These are phyloP conservation scores for Dasyprocta punctata DNA, from an alignment of 2,113 vertebrate genomes.

Conservation along the genomic window DNA sequence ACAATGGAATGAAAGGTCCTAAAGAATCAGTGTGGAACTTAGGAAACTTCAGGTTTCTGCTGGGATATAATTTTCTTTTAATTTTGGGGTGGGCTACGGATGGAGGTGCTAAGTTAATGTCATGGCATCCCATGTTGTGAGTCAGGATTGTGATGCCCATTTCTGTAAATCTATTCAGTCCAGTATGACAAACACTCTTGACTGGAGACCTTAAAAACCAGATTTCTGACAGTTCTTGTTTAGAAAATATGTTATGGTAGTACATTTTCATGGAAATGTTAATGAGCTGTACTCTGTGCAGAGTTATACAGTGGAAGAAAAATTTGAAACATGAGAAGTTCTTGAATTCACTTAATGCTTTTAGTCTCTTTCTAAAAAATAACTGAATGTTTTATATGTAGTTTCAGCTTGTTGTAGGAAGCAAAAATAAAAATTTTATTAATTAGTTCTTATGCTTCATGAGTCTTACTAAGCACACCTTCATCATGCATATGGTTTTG, in stretches of 20 bases:
- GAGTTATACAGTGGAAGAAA: not conserved
- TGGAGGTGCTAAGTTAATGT: not conserved
- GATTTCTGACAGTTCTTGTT: not conserved
- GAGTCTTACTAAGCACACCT: not conserved
- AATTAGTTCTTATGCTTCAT: not conserved
- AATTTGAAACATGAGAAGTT: no score
- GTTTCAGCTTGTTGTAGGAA: fast-evolving
- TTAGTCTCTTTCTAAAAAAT: not conserved
- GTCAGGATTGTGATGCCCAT: not conserved
- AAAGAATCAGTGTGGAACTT: not conserved
- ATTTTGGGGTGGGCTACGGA: not conserved
- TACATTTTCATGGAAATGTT: not conserved
- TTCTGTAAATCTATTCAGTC: not conserved
- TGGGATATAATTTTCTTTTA: not conserved
- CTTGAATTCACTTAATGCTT: not conserved
- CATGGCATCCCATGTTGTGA: not conserved
- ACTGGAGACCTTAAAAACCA: not conserved
- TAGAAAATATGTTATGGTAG: not conserved
- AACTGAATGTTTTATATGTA: not conserved
- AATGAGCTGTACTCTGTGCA: not conserved
- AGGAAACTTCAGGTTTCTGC: not conserved
- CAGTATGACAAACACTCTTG: not conserved
- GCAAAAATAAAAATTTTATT: not conserved
- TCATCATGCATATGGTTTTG: not conserved
- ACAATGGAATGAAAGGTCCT: fast-evolving